phyloP scores from a whole-genome alignment of 2,888 invertebrate species.

The Blomia tropicalis region DNA sequence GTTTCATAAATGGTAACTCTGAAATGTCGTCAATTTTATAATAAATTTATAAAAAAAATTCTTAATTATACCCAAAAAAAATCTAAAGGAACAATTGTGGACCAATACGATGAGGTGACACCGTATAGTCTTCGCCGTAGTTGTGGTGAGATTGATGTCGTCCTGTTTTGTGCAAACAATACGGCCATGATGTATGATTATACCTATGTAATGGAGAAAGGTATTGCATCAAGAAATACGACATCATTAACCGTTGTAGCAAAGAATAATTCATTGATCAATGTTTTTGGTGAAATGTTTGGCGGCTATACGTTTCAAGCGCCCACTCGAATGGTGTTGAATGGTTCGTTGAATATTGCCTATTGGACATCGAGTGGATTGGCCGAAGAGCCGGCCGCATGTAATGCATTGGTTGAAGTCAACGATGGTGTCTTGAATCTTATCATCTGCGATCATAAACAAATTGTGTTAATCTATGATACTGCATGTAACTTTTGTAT shows the following conservation, averaged over 20 bases:
- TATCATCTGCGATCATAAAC: background rate
- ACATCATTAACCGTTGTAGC: background rate
- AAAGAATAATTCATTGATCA: background rate
- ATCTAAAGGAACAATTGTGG: background rate
- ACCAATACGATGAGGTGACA: background rate
- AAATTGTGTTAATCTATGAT: background rate
- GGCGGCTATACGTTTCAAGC: background rate
- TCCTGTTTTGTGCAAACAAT: background rate
- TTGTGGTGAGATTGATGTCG: background rate
- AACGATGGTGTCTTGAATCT: background rate
- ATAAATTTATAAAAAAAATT: too few species aligned
- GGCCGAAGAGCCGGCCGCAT: background rate
- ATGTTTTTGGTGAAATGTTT: background rate
- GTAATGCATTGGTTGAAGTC: background rate
- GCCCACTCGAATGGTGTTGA: background rate
- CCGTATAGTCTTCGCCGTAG: background rate
- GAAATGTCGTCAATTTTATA: too few species aligned
- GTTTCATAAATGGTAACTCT: too few species aligned
- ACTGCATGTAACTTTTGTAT: background rate
- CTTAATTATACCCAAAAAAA: too few species aligned
- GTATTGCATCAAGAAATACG: background rate
- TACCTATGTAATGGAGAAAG: background rate
- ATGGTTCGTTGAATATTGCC: background rate
- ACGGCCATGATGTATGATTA: background rate
- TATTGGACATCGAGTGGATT: background rate